Evolutionary conservation across 2,113 vertebrate genomes (phyloP).

Genomic region (Eulacestoma nigropectus): DNA sequence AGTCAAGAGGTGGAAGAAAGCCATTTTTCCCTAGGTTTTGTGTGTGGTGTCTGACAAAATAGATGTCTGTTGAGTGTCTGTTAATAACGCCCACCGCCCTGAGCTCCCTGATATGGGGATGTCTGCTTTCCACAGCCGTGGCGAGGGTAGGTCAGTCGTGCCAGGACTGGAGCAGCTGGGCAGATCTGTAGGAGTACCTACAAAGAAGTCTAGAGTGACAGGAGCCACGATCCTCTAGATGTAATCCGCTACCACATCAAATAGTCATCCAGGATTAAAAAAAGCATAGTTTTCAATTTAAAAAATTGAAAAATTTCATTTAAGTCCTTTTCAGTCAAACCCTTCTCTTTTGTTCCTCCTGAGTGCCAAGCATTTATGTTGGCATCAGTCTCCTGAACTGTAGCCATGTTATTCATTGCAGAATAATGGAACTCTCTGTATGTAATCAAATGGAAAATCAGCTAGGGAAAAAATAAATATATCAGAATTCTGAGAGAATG

Average conservation of each 20-base stretch:
- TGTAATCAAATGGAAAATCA: slow-evolving; percentile 19
- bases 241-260: neutral
- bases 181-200: neutral
- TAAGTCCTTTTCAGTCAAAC: neutral
- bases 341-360: neutral
- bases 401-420: neutral
- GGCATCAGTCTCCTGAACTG: neutral
- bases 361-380: neutral
- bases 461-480: neutral
- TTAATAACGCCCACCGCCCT: fast-evolving
- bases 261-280: neutral
- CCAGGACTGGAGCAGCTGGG: neutral
- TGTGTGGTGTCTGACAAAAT: neutral
- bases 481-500: neutral
- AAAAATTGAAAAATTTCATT: neutral
- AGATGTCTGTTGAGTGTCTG: neutral
- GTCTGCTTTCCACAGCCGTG: neutral
- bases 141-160: fast-evolving
- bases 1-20: neutral
- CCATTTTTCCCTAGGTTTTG: neutral
- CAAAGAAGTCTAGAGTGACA: neutral
- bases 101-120: neutral
- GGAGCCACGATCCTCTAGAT: neutral
- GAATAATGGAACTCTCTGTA: neutral
- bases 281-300: neutral